phyloP scores from a whole-genome alignment of 2,888 invertebrate genomes.

The Leptinotarsa tumamoca region DNA sequence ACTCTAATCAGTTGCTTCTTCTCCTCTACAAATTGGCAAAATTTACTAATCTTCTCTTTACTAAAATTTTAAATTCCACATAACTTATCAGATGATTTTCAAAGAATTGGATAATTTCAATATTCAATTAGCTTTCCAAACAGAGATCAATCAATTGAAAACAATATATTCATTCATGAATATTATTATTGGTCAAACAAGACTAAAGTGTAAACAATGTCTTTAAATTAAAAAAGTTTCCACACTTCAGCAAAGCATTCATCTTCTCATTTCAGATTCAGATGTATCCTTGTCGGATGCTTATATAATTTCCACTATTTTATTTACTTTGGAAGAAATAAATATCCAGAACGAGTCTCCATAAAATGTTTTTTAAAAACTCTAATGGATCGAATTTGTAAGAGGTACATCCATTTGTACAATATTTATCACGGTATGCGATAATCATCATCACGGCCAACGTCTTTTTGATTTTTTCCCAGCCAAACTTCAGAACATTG shows the following conservation, averaged over 20 bases:
- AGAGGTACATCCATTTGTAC: conserved; percentile 1
- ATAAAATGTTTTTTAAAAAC: not conserved
- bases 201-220: not conserved
- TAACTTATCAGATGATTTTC: too few relatives aligned
- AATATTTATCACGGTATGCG: conserved; percentile 1
- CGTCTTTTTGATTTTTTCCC: conserved; percentile 4
- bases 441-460: conserved; percentile 14
- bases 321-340: not conserved
- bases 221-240: not conserved
- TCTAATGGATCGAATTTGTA: not conserved
- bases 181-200: not conserved
- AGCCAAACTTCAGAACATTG: not conserved
- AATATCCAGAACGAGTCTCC: not conserved
- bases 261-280: not conserved
- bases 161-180: not conserved
- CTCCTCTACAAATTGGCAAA: too few relatives aligned
- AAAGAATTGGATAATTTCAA: too few relatives aligned
- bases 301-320: not conserved
- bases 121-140: too few relatives aligned
- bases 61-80: too few relatives aligned
- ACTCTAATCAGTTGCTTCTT: too few relatives aligned
- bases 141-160: too few relatives aligned
- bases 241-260: not conserved
- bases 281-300: not conserved
- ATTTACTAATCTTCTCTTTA: too few relatives aligned